A percentile compares a stretch with the other conserved stretches of the same genome.
Conservation (phyloP, 1,140 invertebrate genomes). For the Drosophila tani region DNA sequence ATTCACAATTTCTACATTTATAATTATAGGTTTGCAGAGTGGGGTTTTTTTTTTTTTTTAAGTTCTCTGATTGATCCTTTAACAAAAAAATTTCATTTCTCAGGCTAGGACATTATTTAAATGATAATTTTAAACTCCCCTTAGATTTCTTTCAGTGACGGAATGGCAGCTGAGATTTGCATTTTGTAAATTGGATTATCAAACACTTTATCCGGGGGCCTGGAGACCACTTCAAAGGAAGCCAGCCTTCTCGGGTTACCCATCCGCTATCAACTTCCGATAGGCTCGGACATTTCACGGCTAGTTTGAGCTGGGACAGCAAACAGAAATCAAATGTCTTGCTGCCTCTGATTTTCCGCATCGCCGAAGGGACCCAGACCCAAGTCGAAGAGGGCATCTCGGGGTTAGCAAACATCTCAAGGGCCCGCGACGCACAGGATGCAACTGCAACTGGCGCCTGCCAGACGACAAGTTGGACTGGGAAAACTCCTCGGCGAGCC, state of each 20-base stretch:
- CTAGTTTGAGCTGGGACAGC: conserved; percentile 65
- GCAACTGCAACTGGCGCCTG: conserved; percentile 64
- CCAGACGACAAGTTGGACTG: conserved; percentile 25
- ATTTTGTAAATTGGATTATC: conserved; percentile 74
- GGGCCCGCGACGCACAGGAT: conserved; percentile 65
- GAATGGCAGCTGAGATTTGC: conserved; percentile 73
- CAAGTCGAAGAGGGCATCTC: conserved; percentile 4
- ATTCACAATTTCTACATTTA: background rate
- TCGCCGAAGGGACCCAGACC: conserved; percentile 36
- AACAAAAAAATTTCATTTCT: too few species aligned
- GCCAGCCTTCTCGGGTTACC: conserved; percentile 63
- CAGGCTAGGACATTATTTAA: rapidly evolving
- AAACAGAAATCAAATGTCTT: conserved; percentile 79
- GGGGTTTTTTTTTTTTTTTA: background rate
- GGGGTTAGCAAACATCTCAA: conserved; percentile 51
- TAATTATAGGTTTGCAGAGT: background rate
- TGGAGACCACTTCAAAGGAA: conserved; percentile 71
- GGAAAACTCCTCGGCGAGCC: conserved; percentile 24
- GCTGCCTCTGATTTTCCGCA: conserved; percentile 71
- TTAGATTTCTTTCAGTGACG: background rate
- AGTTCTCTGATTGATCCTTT: background rate
- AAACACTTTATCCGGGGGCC: conserved; percentile 56
- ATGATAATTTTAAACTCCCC: too few species aligned
- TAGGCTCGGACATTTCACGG: conserved; percentile 77
- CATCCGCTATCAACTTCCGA: conserved; percentile 72